phyloP scores from a whole-genome alignment of 2,113 vertebrate genomes.

The Seriola quinqueradiata region DNA sequence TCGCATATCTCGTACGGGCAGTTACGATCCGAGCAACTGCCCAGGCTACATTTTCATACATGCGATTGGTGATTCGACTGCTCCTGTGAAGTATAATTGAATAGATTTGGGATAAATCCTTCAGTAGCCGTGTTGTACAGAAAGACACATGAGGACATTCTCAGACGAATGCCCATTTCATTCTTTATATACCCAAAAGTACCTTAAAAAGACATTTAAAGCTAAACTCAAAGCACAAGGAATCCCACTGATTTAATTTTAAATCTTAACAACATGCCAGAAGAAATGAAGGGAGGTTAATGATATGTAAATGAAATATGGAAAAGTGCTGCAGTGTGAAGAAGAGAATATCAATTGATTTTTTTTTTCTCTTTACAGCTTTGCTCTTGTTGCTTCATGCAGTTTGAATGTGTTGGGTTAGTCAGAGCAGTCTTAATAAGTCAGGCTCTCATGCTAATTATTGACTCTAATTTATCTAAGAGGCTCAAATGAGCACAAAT shows the following conservation, averaged over 20 bases:
- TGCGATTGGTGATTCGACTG: conserved; percentile 34
- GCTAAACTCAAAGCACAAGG: conserved; percentile 57
- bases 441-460: conserved; percentile 60
- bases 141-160: conserved; percentile 20
- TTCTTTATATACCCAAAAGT: conserved; percentile 34
- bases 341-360: conserved; percentile 72
- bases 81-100: conserved; percentile 52
- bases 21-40: conserved; percentile 14
- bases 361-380: conserved; percentile 37
- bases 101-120: conserved; percentile 54
- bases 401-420: conserved; percentile 49
- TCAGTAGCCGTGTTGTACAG: conserved; percentile 12
- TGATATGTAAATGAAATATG: conserved; percentile 82
- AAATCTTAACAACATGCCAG: conserved; percentile 67
- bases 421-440: conserved; percentile 51
- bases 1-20: conserved; percentile 16
- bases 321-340: conserved; percentile 69
- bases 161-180: conserved; percentile 10
- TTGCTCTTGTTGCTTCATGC: conserved; percentile 58
- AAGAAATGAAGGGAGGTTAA: conserved; percentile 79
- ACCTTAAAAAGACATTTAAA: conserved; percentile 56
- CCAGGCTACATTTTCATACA: conserved; percentile 27
- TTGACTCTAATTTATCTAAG: conserved; percentile 65
- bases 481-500: conserved; percentile 60
- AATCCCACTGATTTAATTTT: conserved; percentile 66